Base-by-base conservation (phyloP, 2,888 invertebrate species). In the Terebella lapidaria region DNA sequence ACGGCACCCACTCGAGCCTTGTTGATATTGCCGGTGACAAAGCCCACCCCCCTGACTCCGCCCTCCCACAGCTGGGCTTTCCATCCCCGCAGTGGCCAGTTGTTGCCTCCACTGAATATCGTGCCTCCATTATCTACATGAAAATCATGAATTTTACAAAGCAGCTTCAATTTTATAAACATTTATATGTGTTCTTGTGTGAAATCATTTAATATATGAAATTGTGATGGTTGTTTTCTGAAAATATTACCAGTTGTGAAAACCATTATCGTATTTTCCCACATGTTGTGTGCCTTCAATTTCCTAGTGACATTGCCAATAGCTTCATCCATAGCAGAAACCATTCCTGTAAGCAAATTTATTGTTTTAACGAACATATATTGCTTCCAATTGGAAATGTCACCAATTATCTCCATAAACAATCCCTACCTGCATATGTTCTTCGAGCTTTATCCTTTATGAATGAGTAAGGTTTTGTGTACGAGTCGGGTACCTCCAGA, bases 201-300 rank as follows among this genome's bases (percentile, higher is more conserved):
- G n/a, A n/a, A n/a, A n/a, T n/a, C n/a, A n/a, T n/a, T n/a, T n/a
- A n/a, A n/a, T n/a, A n/a, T n/a, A n/a, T n/a, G n/a, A n/a, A n/a
- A n/a, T n/a, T n/a, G n/a, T n/a, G n/a, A n/a, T n/a, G n/a, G n/a
- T n/a, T n/a, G n/a, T n/a, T n/a, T n/a, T n/a, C n/a, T n/a, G n/a
- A n/a, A n/a, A n/a, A n/a, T n/a, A n/a, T n/a, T 10, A 74, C 76
- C 95, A 15, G 92, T 89, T 68, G 89, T 86, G 76, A 94, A 95
- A 1, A 92, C 80, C 57, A 95, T 84, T 52, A 95, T 86, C 0
- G 92, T 89, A 75, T 94, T 88, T 49, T 90, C 60, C 66, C 66
- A 66, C 35, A 66, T 46, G 2, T 65, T 64, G 2, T 58, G 25
- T 2, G 59, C 47, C 45, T 67, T 56, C 10, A 70, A 54, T n/a